Evolutionary conservation across 2,888 invertebrate genomes (phyloP), one percentile per base, ranked within the genome.

Genomic region (Dione vanillae): DNA sequence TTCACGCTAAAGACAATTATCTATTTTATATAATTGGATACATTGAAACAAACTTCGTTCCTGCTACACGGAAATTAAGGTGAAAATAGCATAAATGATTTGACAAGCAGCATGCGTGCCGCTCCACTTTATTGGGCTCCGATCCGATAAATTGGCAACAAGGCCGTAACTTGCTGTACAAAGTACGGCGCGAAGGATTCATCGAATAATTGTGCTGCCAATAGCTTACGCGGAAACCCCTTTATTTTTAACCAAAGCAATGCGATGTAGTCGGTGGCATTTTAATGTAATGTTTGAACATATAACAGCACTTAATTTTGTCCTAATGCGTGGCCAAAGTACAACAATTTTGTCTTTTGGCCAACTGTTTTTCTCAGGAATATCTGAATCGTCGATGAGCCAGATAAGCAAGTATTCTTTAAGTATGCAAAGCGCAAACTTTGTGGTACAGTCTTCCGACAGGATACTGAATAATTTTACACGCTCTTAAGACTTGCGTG

Each of bases 231-330:
- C 77, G 78, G 77, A 78, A 69, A 69, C 67, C 71, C 74, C 78
- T 85, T 86, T 87, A 86, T 88, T 88, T 88, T 87, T 84, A n/a
- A 82, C 82, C 76, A 76, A 75, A 75, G 82, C 85, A 81, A 83
- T 84, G 85, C 85, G 85, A 87, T 85, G 88, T 87, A 88, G 88
- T 86, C 85, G 77, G 80, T 82, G 89, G 91, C 85, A 92, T 92
- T 92, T 93, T 92, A 93, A 92, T 89, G 91, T 90, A 91, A 89
- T 91, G 88, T 80, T 78, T 78, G 85, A 85, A 91, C 92, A 92
- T 88, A 92, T 91, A 91, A 92, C 88, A 83, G 89, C 92, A 93
- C 93, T 93, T 92, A 92, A 92, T 92, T 91, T 91, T 88, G 88
- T 87, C 90, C 92, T 92, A 91, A 93, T 90, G 89, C 86, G 90